These are phyloP conservation scores for Colletes collaris DNA, from an alignment of 2,888 invertebrate genomes.

Conservation along the genomic window DNA sequence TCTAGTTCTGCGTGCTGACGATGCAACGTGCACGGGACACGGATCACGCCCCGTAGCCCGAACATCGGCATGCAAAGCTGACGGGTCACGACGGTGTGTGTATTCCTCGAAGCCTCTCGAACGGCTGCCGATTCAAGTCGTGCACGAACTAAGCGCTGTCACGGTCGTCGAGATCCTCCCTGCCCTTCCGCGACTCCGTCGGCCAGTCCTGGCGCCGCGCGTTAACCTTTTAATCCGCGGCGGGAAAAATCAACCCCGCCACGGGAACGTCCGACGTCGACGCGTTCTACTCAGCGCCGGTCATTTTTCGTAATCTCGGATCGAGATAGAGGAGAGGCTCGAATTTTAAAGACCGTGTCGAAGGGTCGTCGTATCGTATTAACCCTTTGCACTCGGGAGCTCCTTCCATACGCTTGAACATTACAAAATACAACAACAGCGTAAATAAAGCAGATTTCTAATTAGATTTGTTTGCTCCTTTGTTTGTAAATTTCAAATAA, in stretches of 20 bases:
- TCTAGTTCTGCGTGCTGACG: slow-evolving; percentile 54
- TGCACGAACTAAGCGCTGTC: slow-evolving; percentile 51
- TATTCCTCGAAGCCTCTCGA: slow-evolving; percentile 54
- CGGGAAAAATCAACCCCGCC: neutral
- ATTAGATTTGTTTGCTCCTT: no score
- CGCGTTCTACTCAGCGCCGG: no score
- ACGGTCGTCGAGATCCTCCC: slow-evolving; percentile 29
- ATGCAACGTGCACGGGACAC: slow-evolving; percentile 48
- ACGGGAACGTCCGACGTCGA: no score
- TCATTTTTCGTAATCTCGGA: no score
- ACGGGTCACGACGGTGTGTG: slow-evolving; percentile 72
- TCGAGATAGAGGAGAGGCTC: no score
- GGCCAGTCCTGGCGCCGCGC: neutral
- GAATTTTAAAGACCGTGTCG: no score
- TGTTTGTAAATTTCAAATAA: no score
- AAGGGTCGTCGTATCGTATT: no score
- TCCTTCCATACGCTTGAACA: no score
- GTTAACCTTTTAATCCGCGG: slow-evolving; percentile 17
- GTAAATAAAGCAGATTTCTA: no score
- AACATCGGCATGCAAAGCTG: slow-evolving; percentile 73
- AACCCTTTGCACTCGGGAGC: no score
- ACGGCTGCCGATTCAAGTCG: slow-evolving; percentile 65
- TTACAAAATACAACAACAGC: no score
- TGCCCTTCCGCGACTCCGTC: slow-evolving; percentile 1
- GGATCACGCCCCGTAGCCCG: slow-evolving; percentile 56